Evolutionary conservation across 1,140 invertebrate genomes (phyloP).

Genomic region (Lithobius niger): DNA sequence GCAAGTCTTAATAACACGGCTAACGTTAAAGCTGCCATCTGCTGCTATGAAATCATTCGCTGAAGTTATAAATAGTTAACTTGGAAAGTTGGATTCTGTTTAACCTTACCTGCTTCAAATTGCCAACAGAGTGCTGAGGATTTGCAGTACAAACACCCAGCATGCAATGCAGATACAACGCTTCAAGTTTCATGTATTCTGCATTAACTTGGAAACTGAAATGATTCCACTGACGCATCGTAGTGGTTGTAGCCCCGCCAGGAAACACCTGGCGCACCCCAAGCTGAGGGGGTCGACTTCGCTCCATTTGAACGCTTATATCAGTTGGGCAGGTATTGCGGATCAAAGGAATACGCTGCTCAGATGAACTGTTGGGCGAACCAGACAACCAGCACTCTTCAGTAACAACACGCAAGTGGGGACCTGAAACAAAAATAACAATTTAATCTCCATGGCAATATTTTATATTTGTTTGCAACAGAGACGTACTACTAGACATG

Average conservation of each 20-base stretch:
- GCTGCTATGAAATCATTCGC: too few species aligned
- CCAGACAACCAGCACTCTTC: conserved; percentile 26
- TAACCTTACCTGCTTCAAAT: conserved; percentile 18
- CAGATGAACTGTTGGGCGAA: conserved; percentile 11
- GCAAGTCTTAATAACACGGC: too few species aligned
- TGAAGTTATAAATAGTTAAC: too few species aligned
- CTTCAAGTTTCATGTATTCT: conserved; percentile 18
- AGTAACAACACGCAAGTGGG: conserved; percentile 21
- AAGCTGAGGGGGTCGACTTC: not conserved
- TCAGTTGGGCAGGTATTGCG: conserved; percentile 23
- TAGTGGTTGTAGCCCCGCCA: not conserved
- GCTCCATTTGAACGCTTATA: conserved; percentile 18
- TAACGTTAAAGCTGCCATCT: too few species aligned
- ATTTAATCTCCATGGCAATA: too few species aligned
- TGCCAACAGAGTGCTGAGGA: conserved; percentile 4
- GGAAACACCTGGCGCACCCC: not conserved
- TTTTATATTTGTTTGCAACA: too few species aligned
- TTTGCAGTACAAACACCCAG: conserved; percentile 24
- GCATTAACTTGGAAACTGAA: conserved; percentile 22
- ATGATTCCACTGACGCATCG: conserved; percentile 8
- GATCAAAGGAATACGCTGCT: not conserved
- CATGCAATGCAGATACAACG: conserved; percentile 23
- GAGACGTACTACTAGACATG: too few species aligned
- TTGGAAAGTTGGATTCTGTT: too few species aligned
- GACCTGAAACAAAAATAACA: conserved; percentile 16